Evolutionary conservation across 1,140 invertebrate species (phyloP).

Genomic region (Hycleus phaleratus): DNA sequence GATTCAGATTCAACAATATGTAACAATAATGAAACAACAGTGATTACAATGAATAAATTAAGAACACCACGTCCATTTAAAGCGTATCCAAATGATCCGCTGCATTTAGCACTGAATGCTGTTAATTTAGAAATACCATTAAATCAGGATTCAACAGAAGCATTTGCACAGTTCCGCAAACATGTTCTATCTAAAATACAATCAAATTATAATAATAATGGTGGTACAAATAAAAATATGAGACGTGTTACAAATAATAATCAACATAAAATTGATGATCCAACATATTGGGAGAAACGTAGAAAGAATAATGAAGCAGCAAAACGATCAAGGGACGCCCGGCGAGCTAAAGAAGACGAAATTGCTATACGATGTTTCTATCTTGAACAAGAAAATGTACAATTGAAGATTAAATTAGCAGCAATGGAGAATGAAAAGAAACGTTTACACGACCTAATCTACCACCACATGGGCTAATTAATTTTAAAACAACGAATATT

Average conservation of each 20-base stretch:
- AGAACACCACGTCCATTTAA: constrained; percentile 57
- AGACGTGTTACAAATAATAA: constrained; percentile 38
- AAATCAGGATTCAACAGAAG: constrained; percentile 48
- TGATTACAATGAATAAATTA: neutral
- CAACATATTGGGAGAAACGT: constrained; percentile 78
- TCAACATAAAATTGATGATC: constrained; percentile 45
- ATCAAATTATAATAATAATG: constrained; percentile 42
- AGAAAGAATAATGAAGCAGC: constrained; percentile 94
- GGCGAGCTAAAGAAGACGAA: constrained; percentile 85
- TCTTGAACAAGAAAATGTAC: constrained; percentile 73
- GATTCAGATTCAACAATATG: constrained; percentile 14
- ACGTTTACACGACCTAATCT: constrained; percentile 15
- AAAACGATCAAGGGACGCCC: constrained; percentile 83
- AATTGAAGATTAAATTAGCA: constrained; percentile 56
- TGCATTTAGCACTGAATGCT: constrained; percentile 48
- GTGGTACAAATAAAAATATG: constrained; percentile 59
- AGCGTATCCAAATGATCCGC: constrained; percentile 61
- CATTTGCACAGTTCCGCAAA: constrained; percentile 58
- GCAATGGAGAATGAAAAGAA: constrained; percentile 33
- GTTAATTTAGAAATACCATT: constrained; percentile 42
- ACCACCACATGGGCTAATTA: neutral
- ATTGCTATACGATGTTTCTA: constrained; percentile 79
- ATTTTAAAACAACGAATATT: too few relatives aligned
- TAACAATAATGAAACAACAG: neutral
- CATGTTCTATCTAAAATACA: constrained; percentile 58